phyloP scores from a whole-genome alignment of 2,113 vertebrate genomes.

The Gymnarchus niloticus region DNA sequence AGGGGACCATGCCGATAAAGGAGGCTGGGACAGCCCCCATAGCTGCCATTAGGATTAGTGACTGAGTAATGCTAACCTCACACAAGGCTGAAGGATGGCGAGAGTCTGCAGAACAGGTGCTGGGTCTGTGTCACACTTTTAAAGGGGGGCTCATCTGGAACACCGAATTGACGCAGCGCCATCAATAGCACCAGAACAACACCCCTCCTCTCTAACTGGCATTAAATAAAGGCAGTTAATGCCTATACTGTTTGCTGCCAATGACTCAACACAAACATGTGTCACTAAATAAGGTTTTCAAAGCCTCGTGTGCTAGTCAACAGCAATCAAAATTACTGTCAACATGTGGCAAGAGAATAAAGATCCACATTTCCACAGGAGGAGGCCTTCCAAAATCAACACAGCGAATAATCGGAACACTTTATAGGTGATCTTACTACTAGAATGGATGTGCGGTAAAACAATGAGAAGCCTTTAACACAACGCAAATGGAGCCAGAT shows the following conservation, averaged over 20 bases:
- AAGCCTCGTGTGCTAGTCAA: constrained; percentile 6
- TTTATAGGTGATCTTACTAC: neutral
- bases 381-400: neutral
- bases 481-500: neutral
- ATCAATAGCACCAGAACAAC: neutral
- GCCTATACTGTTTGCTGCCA: neutral
- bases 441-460: neutral
- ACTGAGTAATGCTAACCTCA: too few species aligned
- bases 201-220: neutral
- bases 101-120: neutral
- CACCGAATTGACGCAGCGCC: neutral
- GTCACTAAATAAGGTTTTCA: neutral
- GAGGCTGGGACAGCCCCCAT: too few species aligned
- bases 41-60: too few species aligned
- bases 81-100: too few species aligned
- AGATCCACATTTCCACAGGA: neutral
- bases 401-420: neutral
- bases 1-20: too few species aligned
- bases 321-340: constrained; percentile 8
- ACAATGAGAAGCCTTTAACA: neutral
- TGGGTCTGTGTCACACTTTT: neutral
- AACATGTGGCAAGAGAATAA: neutral
- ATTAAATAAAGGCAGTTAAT: neutral
- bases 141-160: neutral
- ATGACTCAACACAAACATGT: constrained; percentile 10